Evolutionary conservation across 2,888 invertebrate genomes (phyloP), one percentile per base, ranked within the genome.

Genomic region (Epistrophella euchroma): DNA sequence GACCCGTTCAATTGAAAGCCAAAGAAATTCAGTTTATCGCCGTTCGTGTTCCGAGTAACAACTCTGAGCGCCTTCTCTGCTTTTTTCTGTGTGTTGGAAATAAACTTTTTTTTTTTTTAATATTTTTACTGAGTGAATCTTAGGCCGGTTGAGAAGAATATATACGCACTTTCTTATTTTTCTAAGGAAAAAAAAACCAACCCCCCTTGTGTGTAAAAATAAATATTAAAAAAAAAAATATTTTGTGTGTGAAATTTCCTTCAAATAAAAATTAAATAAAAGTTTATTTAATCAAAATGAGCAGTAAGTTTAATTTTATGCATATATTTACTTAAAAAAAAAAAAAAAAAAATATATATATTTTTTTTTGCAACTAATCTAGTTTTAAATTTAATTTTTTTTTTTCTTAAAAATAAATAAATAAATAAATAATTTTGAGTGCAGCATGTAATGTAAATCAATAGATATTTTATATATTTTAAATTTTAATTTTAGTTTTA

Each of bases 41-140:
- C 89, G 90, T 88, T 89, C 88, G 89, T 89, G 88, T 88, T 89
- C 88, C 88, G 88, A 89, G 88, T 88, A 89, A 87, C 89, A 89
- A 87, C 88, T 68, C 37, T 78, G 68, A 81, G 40, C 55, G 87
- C 62, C 72, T 47, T 19, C 32, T 66, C 71, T 47, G 66, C 50
- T 68, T 55, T 22, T 37, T 37, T 19, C 58, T 58, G 58, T 58
- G 58, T 37, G 13, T 60, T 66, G 64, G 45, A 19, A 47, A 66
- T 47, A 66, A 45, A 32, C 17, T 60, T 58, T 66, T 82, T 47
- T 70, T 62, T n/a, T 82, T 47, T 70, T 62, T 11, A 15, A 1
- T 56, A 60, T 37, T 56, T 17, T 6, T 13, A 43, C 32, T 43
- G 56, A 77, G 79, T 84, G 79, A 79, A 74, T 56, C 70, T 62